A percentile compares a stretch with the other conserved stretches of the same genome.
phyloP scores from a whole-genome alignment of 1,140 invertebrate species.

The Caerostris extrusa region DNA sequence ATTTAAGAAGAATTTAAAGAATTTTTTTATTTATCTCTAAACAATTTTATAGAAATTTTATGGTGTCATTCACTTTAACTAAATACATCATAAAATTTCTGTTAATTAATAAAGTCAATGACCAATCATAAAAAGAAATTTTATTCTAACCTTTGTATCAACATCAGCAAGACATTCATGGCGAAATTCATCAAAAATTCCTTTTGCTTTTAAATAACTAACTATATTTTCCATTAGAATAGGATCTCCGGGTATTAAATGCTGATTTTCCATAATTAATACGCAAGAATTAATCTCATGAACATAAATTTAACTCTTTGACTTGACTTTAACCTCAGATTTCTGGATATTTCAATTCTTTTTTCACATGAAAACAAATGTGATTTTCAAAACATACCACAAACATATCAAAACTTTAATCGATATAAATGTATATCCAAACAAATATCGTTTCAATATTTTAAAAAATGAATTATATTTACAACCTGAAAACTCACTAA shows the following conservation, averaged over 20 bases:
- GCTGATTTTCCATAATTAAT: slow-evolving; percentile 45
- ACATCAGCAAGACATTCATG: slow-evolving; percentile 97
- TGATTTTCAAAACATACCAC: neutral
- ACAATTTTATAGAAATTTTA: too few species aligned
- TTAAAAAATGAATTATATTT: too few species aligned
- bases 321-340: too few species aligned
- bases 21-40: too few species aligned
- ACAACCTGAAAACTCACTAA: too few species aligned
- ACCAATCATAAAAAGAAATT: neutral
- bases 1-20: too few species aligned
- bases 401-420: neutral
- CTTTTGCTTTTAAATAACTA: slow-evolving; percentile 92
- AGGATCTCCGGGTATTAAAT: slow-evolving; percentile 56
- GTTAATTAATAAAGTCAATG: too few species aligned
- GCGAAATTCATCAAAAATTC: slow-evolving; percentile 94
- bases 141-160: slow-evolving; percentile 90
- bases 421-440: neutral
- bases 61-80: too few species aligned
- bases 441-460: too few species aligned
- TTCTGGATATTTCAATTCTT: neutral
- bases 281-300: neutral
- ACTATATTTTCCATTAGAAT: slow-evolving; percentile 85
- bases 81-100: too few species aligned
- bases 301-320: neutral
- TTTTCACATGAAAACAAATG: neutral